Conservation (phyloP, 2,113 vertebrate genomes). For the Corythaeola cristata region DNA sequence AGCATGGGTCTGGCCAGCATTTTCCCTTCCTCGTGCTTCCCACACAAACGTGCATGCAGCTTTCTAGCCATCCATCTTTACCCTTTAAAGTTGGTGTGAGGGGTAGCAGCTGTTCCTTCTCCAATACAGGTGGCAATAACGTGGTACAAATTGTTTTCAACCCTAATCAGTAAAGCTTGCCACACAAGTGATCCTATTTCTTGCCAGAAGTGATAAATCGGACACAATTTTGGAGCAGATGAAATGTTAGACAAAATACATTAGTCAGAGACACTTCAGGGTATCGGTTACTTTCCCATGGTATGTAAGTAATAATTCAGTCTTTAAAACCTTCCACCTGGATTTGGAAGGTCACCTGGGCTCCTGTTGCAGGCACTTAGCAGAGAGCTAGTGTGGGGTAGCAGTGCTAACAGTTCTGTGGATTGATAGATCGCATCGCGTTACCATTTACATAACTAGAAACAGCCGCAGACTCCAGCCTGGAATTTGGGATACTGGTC, state of each 20-base stretch:
- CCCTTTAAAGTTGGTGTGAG: slow-evolving; percentile 8
- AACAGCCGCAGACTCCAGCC: neutral
- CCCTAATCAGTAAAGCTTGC: neutral
- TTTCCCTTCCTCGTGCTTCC: slow-evolving; percentile 5
- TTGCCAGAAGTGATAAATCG: slow-evolving; percentile 40
- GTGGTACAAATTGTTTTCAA: slow-evolving; percentile 11
- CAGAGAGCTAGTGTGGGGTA: neutral
- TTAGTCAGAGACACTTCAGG: slow-evolving; percentile 52
- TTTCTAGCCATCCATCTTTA: neutral
- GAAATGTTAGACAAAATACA: slow-evolving; percentile 55
- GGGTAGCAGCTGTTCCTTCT: neutral
- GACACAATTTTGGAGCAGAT: neutral
- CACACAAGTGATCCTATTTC: slow-evolving; percentile 27
- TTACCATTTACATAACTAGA: slow-evolving; percentile 4
- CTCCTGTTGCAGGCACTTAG: slow-evolving; percentile 40
- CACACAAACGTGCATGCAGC: neutral
- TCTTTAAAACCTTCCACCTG: slow-evolving; percentile 54
- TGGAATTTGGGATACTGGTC: neutral
- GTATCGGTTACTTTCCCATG: slow-evolving; percentile 56
- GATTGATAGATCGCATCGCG: neutral
- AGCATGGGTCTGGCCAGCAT: neutral
- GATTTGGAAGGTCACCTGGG: slow-evolving; percentile 47
- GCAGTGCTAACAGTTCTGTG: neutral
- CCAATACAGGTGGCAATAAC: neutral
- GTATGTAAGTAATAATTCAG: slow-evolving; percentile 46